A percentile compares a stretch with the other conserved stretches of the same genome.
Evolutionary conservation across 2,113 vertebrate species (phyloP).

Genomic region (Notothenia rossii): DNA sequence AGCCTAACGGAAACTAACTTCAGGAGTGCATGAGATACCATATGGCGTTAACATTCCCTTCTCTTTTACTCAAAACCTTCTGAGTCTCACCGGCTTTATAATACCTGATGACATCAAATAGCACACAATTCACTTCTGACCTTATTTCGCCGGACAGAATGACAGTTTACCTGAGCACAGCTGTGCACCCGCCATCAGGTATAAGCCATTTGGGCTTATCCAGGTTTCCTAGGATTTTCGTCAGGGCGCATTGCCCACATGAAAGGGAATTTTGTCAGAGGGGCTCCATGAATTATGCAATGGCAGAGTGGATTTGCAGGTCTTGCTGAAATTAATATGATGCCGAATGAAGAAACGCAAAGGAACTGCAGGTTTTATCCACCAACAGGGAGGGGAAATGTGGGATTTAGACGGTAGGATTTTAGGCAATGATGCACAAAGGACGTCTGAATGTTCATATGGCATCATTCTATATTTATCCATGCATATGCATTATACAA

Average conservation of each 20-base stretch:
- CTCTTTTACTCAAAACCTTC: constrained; percentile 24
- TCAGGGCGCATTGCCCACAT: constrained; percentile 62
- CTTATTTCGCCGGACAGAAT: constrained; percentile 58
- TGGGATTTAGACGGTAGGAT: constrained; percentile 32
- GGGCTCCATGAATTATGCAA: constrained; percentile 77
- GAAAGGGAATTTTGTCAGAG: constrained; percentile 76
- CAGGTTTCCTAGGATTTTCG: constrained; percentile 71
- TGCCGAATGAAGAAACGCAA: constrained; percentile 62
- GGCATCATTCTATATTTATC: neutral
- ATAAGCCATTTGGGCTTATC: constrained; percentile 73
- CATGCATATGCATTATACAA: neutral
- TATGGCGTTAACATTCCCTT: constrained; percentile 34
- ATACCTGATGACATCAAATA: constrained; percentile 59
- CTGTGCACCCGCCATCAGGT: constrained; percentile 65
- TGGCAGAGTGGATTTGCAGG: constrained; percentile 74
- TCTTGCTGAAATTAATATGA: constrained; percentile 77
- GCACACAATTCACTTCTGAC: constrained; percentile 56
- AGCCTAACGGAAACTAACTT: neutral
- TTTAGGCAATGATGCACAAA: constrained; percentile 33
- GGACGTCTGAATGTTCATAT: constrained; percentile 14
- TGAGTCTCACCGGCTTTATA: constrained; percentile 36
- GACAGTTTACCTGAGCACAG: constrained; percentile 72
- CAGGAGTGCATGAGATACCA: constrained; percentile 32
- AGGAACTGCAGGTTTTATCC: constrained; percentile 35
- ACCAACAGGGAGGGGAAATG: constrained; percentile 10